Percentiles rank a stretch among this genome's conserved stretches.
Evolutionary conservation across 1,140 invertebrate genomes (phyloP).

Genomic region (Drosophila obscura): DNA sequence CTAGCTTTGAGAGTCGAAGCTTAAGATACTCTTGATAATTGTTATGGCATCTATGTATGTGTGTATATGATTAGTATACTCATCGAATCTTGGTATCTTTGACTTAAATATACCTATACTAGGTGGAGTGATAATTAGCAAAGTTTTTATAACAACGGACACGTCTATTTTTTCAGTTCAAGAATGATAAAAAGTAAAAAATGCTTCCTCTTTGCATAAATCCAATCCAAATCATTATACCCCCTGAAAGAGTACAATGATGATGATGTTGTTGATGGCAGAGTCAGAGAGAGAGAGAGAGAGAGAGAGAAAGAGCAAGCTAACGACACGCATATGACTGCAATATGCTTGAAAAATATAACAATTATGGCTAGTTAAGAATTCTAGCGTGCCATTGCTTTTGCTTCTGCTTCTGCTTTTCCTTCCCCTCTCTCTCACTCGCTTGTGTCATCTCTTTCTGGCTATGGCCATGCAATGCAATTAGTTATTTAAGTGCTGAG

Average conservation of each 20-base stretch:
- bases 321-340: slow-evolving; percentile 62
- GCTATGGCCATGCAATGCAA: slow-evolving; percentile 43
- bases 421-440: not conserved
- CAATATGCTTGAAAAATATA: slow-evolving; percentile 69
- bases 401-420: not conserved
- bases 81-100: no score
- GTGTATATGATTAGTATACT: no score
- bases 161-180: no score
- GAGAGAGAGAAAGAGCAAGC: not conserved
- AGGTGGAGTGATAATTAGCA: no score
- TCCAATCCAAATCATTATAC: not conserved
- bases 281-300: slow-evolving; percentile 4
- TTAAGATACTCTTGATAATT: no score
- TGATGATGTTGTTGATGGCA: slow-evolving; percentile 35
- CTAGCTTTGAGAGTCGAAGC: no score
- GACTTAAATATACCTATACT: no score
- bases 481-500: slow-evolving; percentile 43
- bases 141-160: no score
- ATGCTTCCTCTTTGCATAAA: no score
- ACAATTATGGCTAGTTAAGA: slow-evolving; percentile 74
- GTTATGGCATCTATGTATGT: no score
- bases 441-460: slow-evolving; percentile 10
- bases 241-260: slow-evolving; percentile 17
- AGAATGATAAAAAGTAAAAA: slow-evolving; percentile 16
- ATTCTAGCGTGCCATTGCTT: slow-evolving; percentile 46